Percentiles rank a stretch among this genome's conserved stretches.
phyloP scores from a whole-genome alignment of 2,113 vertebrate species.

The Amphiprion percula region DNA sequence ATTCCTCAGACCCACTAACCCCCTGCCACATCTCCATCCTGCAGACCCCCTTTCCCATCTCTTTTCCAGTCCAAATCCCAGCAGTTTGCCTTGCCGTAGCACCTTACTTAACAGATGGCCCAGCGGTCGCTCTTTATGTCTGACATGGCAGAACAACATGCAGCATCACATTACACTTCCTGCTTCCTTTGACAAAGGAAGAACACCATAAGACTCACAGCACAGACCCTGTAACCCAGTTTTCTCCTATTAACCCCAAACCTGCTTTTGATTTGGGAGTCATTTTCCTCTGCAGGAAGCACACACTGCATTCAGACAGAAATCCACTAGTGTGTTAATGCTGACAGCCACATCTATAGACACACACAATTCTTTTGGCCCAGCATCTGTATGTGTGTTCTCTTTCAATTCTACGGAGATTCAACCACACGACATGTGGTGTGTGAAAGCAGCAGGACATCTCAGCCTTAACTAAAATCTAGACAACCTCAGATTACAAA shows the following conservation, averaged over 20 bases:
- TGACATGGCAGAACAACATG: neutral
- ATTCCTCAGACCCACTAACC: slow-evolving; percentile 9
- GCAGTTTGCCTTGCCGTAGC: slow-evolving; percentile 34
- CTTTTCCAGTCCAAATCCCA: slow-evolving; percentile 70
- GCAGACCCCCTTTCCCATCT: slow-evolving; percentile 28
- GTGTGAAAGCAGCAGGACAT: neutral
- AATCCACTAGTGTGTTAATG: slow-evolving; percentile 10
- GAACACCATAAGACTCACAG: slow-evolving; percentile 28
- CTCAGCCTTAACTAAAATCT: neutral
- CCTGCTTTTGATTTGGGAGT: slow-evolving; percentile 29
- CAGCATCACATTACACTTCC: slow-evolving; percentile 31
- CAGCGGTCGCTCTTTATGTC: slow-evolving; percentile 60
- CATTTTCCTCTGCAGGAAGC: slow-evolving; percentile 21
- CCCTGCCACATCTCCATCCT: neutral
- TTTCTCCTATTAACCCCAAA: slow-evolving; percentile 50
- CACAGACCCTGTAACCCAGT: slow-evolving; percentile 60
- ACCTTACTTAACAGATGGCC: slow-evolving; percentile 36
- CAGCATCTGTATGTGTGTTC: slow-evolving; percentile 2
- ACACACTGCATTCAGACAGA: neutral
- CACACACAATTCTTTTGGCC: neutral
- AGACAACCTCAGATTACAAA: too few relatives aligned
- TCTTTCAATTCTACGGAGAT: neutral
- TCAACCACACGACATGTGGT: neutral
- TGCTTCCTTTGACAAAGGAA: slow-evolving; percentile 50
- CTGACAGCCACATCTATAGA: neutral